Base-by-base conservation (phyloP, 2,888 invertebrate species). In the Phalangium opilio region DNA sequence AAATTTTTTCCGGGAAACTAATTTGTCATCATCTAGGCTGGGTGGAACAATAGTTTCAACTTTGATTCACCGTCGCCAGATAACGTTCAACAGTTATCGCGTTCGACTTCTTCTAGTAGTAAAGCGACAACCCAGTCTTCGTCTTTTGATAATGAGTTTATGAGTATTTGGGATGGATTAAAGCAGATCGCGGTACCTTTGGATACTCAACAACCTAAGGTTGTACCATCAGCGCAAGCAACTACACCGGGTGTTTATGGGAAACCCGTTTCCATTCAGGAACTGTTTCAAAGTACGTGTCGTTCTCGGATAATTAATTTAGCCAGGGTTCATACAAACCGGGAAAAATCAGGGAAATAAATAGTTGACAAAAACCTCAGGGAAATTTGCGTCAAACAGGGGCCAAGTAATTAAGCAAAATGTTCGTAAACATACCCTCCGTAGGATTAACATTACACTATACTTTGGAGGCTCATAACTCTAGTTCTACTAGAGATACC, bases 281-380 rank as follows among this genome's bases (percentile, higher is more conserved):
- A 52, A 46, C 45, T 52, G 10, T 52, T 52, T 41, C 45, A 50
- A 41, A 41, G 41, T 38, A 45, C 39, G 33, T 41, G 45, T 11
- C 34, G 35, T 36, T 15, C 11, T 36, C 11, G 3, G 11, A 14
- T 36, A 33, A 33, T 33, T 33, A 33, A 33, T 11, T 33, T 33
- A 11, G 34, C 11, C 11, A 8, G 8, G 10, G 11, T 11, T 33
- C 10, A 8, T 11, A 33, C 8, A 34, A 34, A 12, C 11, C 2
- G n/a, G 34, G n/a, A 12, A 34, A 34, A 12, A 12, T 34, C 11
- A n/a, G n/a, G n/a, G n/a, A n/a, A n/a, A n/a, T n/a, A n/a, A n/a
- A n/a, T n/a, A n/a, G n/a, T n/a, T n/a, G n/a, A n/a, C n/a, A n/a
- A n/a, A n/a, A n/a, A n/a, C n/a, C n/a, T n/a, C n/a, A n/a, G n/a